A percentile compares a stretch with the other conserved stretches of the same genome.
Evolutionary conservation across 2,797 vertebrate species (phyloP).

Genomic region (Halcyon badia): DNA sequence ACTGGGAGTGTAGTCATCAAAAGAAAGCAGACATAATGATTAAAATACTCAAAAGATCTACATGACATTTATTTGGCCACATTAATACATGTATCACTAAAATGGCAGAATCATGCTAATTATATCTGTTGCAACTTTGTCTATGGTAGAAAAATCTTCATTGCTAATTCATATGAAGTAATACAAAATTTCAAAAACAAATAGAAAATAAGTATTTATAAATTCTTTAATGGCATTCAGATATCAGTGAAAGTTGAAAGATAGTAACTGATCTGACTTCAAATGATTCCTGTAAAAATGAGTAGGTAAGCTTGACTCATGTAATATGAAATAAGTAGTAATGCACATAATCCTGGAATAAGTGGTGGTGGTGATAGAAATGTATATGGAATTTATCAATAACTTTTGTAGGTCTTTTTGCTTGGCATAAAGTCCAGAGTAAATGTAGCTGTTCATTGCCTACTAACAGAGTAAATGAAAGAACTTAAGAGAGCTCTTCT

Average conservation of each 20-base stretch:
- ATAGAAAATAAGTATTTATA: not conserved
- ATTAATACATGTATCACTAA: not conserved
- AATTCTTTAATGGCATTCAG: not conserved
- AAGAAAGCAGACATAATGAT: not conserved
- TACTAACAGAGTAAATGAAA: not conserved
- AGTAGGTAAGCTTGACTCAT: not conserved
- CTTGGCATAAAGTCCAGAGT: not conserved
- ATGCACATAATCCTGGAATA: not conserved
- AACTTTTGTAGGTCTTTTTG: not conserved
- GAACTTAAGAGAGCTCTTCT: not conserved
- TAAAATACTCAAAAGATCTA: not conserved
- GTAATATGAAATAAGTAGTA: not conserved
- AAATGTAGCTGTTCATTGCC: not conserved
- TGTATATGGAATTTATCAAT: not conserved
- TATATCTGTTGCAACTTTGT: not conserved
- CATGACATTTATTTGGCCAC: not conserved
- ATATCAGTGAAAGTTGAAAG: not conserved
- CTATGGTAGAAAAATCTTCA: not conserved
- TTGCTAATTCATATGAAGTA: not conserved
- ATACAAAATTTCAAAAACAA: not conserved
- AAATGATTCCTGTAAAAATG: not conserved
- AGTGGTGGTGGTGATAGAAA: not conserved
- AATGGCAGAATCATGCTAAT: not conserved
- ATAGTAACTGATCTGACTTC: not conserved
- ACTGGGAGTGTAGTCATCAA: not conserved